Evolutionary conservation across 2,888 invertebrate genomes (phyloP), one percentile per base, ranked within the genome.

Genomic region (Pseudanteris insignis): DNA sequence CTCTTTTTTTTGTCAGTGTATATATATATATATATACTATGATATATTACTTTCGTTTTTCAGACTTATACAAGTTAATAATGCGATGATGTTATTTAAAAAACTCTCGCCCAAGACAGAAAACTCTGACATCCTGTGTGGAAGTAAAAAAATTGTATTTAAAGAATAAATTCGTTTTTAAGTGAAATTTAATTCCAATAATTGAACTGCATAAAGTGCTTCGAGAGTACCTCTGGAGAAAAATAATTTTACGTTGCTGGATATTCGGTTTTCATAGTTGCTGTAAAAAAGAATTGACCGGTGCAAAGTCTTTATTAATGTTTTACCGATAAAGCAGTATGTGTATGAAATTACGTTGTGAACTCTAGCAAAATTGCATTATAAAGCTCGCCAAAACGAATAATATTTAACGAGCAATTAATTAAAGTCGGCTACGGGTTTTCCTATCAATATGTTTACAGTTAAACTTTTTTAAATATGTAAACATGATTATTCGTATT

Each of bases 331-430:
- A 30, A 30, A 37, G 29, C 18, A 6, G 12, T n/a, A 9, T 11
- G 36, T 14, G n/a, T 33, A 24, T 37, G 24, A 29, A 37, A 47
- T 36, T 36, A 14, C 29, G 12, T 18, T 12, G n/a, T 21, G 30
- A 41, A 30, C 41, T n/a, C n/a, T 21, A 8, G 1, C 5, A 6
- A 41, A n/a, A 30, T 29, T 41, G 13, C 30, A 21, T 41, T 41
- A 12, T 41, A 30, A 18, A 41, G 14, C 12, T 24, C 8, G 2
- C 1, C 12, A 13, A 10, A 9, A 36, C 2, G 25, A 8, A 36
- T 36, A 12, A 8, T 24, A 36, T 12, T 41, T 10, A 8, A 21
- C 12, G 30, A 29, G 12, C 30, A 41, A 18, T 41, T 11, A 29
- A 41, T 30, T 7, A 8, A 21, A 21, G 21, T n/a, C n/a, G n/a